Base-by-base conservation (phyloP, 2,797 vertebrate species). In the Pseudochromis fuscus region DNA sequence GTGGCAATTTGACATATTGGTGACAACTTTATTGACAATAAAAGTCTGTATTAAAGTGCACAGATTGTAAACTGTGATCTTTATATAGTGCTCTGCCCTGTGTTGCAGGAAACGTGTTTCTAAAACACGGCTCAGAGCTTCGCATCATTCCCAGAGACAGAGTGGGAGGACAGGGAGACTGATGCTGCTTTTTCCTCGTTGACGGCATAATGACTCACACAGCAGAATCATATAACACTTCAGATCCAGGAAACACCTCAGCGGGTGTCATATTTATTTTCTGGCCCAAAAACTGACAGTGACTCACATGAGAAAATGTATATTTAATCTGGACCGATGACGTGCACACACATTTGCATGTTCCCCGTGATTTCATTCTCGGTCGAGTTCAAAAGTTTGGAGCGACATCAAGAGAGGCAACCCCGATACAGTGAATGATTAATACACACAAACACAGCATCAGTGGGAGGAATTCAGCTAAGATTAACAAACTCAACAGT, bases 51-150 rank as follows among this genome's bases (percentile, higher is more conserved):
- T 71, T 73, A 61, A 55, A 48, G 38, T 18, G 12, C 24, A 1
- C 51, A 0, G 58, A 49, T 61, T 45, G 45, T 56, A 68, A 79
- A 76, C 40, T 58, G 40, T 55, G 48, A 61, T 65, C 49, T 67
- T 77, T 21, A 66, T 46, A 19, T 37, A 19, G 7, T 27, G 16
- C 52, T 69, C 37, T 71, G 15, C 80, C 56, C 58, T 77, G 33
- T 84, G 68, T 88, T 85, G 21, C 88, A 99, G 98, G 98, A 87
- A 99, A 97, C 37, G 96, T 99, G 84, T 99, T 99, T 90, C 91
- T 99, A 57, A 99, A 99, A 83, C 96, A 99, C 16, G 98, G 97
- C 58, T 98, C 98, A 25, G 97, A 99, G 89, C 95, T 99, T 44
- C 93, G 97, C 75, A 94, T 99, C 93, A 99, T 99, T 94, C 97